Base-by-base conservation (phyloP, 2,797 vertebrate species). In the Gastrophryne carolinensis region DNA sequence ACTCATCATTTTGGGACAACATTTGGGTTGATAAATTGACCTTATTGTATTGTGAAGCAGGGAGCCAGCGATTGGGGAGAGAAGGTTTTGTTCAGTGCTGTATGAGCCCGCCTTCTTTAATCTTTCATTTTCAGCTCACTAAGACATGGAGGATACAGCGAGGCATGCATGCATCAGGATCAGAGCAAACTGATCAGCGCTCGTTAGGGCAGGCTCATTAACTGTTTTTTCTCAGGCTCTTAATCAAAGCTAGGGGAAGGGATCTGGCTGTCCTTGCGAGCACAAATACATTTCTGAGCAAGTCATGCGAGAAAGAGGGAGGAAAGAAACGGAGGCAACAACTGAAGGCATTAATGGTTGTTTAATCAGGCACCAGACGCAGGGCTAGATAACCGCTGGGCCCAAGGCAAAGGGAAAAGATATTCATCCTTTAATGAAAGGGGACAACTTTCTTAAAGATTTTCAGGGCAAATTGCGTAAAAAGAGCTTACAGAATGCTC, bases 211-310 rank as follows among this genome's bases (percentile, higher is more conserved):
- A 21, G 57, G 47, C 65, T 70, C 73, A 76, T 76, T 76, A 76
- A 69, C 65, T 57, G 37, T 52, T 76, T 62, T 39, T 61, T 52
- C 49, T 76, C 49, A 70, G 73, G 47, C 73, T 70, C 57, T 76
- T 76, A 69, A 70, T 76, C 73, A 76, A 76, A 76, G 65, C 65
- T 65, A 69, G 56, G 44, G 64, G 56, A 76, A 69, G 63, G 64
- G 56, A 70, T 75, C 63, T n/a, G 62, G 53, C 72, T 50, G 72
- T 76, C 64, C 63, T 67, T 34, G 9, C 44, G 57, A 63, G 73
- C 57, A 34, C 32, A 76, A 70, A 70, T 76, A 62, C 26, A 76
- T 76, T 69, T 70, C 65, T 76, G 65, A 26, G 62, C 26, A 76
- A 76, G 47, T 60, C 65, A 63, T 69, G 73, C 47, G 19, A 69